Evolutionary conservation across 2,113 vertebrate genomes (phyloP).

Genomic region (Pelecanus crispus): DNA sequence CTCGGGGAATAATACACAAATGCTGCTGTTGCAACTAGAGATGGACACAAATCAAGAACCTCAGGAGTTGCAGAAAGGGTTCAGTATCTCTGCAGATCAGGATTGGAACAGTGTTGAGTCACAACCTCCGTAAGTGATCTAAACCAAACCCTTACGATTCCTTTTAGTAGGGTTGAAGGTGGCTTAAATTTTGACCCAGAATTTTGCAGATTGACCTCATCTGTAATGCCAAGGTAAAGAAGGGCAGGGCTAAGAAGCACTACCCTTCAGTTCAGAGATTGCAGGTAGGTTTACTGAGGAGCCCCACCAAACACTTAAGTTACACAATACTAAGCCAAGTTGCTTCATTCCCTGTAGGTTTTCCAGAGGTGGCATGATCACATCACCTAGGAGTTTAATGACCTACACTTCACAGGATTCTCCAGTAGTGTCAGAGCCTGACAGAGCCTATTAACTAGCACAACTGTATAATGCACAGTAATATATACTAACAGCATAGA

Average conservation of each 20-base stretch:
- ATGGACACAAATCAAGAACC: background rate
- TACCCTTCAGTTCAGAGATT: background rate
- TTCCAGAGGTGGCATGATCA: background rate
- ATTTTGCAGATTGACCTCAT: background rate
- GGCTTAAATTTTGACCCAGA: background rate
- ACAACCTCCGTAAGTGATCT: background rate
- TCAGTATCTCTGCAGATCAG: background rate
- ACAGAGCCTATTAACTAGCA: background rate
- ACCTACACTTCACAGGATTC: background rate
- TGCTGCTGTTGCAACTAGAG: background rate
- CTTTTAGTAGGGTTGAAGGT: background rate
- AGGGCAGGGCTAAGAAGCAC: accelerated
- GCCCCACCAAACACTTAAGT: background rate
- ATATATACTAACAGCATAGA: too few species aligned
- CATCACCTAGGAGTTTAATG: background rate
- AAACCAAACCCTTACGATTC: background rate
- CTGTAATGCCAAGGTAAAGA: background rate
- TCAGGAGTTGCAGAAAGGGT: background rate
- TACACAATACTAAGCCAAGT: background rate
- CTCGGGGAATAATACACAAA: background rate
- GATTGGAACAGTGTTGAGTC: background rate
- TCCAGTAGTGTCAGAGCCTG: background rate
- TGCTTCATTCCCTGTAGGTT: background rate
- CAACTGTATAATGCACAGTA: background rate
- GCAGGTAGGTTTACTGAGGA: background rate